These are phyloP conservation scores for Porites lobata DNA, from an alignment of 92 coral and sea anemone genomes.

Conservation along the genomic window DNA sequence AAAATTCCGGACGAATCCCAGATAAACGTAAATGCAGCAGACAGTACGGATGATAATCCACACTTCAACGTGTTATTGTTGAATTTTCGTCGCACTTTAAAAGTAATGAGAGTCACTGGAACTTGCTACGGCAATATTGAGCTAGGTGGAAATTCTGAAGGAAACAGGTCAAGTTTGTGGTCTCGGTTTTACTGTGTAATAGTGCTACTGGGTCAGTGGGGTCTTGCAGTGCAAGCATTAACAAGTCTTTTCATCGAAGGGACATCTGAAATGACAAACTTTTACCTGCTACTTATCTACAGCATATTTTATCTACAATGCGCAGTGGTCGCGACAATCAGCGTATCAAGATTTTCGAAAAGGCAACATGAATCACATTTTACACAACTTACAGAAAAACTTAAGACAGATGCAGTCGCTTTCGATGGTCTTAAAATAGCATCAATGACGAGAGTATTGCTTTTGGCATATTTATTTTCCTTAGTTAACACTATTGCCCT, in stretches of 20 bases:
- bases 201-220: conserved; percentile 11
- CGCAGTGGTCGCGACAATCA: background rate
- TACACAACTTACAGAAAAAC: background rate
- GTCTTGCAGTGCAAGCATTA: background rate
- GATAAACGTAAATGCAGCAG: background rate
- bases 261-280: background rate
- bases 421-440: too few species aligned
- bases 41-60: too few species aligned
- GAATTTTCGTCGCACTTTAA: background rate
- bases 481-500: background rate
- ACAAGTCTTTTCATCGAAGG: conserved; percentile 15
- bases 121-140: background rate
- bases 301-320: background rate
- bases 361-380: background rate
- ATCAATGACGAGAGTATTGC: background rate
- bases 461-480: background rate
- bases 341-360: background rate
- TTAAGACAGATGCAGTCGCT: background rate
- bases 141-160: background rate
- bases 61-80: background rate
- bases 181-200: conserved; percentile 3
- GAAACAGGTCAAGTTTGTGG: background rate
- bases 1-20: background rate
- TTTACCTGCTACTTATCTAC: background rate
- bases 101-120: conserved; percentile 1